Conservation (phyloP, 2,888 invertebrate species). For the Cantharis flavilabris region DNA sequence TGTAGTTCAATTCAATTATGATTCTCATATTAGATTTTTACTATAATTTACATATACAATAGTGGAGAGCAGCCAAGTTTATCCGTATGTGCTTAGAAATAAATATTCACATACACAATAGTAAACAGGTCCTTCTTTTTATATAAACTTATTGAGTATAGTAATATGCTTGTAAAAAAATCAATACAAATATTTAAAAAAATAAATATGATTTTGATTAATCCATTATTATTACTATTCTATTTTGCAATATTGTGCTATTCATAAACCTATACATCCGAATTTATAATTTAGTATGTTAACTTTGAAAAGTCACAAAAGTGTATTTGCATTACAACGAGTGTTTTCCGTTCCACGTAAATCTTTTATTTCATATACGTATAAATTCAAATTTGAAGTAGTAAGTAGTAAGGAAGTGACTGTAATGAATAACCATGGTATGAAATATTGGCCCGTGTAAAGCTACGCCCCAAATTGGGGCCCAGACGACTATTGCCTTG, state of each 20-base stretch:
- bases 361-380: neutral
- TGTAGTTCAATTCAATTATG: no score
- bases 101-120: no score
- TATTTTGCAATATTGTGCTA: neutral
- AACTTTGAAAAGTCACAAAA: neutral
- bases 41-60: no score
- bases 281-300: neutral
- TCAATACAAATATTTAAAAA: no score
- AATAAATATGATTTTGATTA: neutral
- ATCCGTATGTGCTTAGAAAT: no score
- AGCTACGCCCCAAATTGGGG: conserved; percentile 35
- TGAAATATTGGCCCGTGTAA: conserved; percentile 44
- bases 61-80: no score
- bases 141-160: no score
- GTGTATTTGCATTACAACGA: neutral
- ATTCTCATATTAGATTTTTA: no score
- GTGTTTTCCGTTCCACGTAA: neutral
- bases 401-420: conserved; percentile 4
- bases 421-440: conserved; percentile 46
- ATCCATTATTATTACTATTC: neutral
- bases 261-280: neutral
- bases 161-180: no score
- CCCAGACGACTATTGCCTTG: conserved; percentile 39
- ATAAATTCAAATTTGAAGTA: neutral
- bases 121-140: no score